Evolutionary conservation across 2,113 vertebrate genomes (phyloP).

Genomic region (Nesogale talazaci): DNA sequence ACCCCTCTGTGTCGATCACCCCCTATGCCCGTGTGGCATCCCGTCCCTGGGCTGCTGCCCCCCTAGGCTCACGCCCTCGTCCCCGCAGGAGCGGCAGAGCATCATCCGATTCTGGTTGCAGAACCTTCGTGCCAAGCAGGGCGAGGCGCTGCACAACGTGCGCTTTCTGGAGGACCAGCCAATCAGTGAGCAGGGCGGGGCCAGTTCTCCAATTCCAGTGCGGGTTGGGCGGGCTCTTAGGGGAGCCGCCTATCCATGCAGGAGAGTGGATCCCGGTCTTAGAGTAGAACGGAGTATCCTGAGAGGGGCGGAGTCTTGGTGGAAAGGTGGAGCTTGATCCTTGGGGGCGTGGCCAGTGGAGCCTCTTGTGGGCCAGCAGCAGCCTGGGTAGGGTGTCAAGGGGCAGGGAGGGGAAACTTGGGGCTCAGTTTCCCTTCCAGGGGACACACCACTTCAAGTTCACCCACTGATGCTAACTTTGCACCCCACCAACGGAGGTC

Average conservation of each 20-base stretch:
- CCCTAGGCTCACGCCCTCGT: background rate
- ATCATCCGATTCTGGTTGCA: conserved; percentile 98
- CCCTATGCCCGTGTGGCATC: background rate
- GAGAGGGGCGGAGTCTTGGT: conserved; percentile 84
- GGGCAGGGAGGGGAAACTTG: background rate
- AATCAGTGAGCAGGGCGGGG: conserved; percentile 91
- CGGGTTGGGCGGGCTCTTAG: background rate
- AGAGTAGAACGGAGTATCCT: too few relatives aligned
- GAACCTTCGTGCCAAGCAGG: conserved; percentile 96
- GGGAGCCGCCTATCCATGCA: background rate
- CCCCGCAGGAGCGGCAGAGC: conserved; percentile 94
- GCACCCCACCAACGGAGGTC: background rate
- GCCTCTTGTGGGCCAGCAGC: conserved; percentile 73
- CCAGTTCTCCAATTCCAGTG: background rate
- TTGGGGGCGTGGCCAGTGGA: conserved; percentile 85
- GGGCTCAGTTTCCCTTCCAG: conserved; percentile 29
- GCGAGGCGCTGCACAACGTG: conserved; percentile 96
- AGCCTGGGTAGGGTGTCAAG: background rate
- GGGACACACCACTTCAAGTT: background rate
- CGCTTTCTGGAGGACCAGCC: conserved; percentile 98
- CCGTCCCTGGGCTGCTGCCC: rapidly evolving
- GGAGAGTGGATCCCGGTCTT: background rate
- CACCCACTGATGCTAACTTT: background rate
- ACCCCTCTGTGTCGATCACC: background rate
- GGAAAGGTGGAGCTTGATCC: conserved; percentile 90